phyloP scores from a whole-genome alignment of 1,140 invertebrate species.

The Brachionus manjavacas region DNA sequence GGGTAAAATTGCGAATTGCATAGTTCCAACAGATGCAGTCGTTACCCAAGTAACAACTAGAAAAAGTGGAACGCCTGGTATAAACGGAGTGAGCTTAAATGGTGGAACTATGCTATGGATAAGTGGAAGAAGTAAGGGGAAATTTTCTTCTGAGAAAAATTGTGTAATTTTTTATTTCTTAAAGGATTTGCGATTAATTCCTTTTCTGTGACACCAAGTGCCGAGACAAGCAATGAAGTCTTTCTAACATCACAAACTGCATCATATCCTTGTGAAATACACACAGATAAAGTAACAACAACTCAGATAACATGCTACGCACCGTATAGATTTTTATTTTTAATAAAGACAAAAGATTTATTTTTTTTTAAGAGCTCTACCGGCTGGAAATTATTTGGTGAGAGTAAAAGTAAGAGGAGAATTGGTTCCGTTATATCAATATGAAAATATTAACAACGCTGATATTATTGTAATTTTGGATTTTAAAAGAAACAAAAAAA shows the following conservation, averaged over 20 bases:
- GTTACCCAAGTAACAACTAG: not conserved
- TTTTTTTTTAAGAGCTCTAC: not conserved
- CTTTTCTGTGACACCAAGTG: not conserved
- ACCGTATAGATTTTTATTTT: constrained; percentile 13
- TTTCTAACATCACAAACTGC: not conserved
- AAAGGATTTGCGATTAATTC: constrained; percentile 2
- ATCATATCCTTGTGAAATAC: constrained; percentile 9
- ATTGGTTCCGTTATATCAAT: constrained; percentile 37
- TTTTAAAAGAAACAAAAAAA: not conserved
- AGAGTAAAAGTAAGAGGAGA: constrained; percentile 17
- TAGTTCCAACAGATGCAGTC: constrained; percentile 19
- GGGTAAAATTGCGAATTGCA: not conserved
- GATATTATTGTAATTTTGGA: not conserved
- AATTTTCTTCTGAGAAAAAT: not conserved
- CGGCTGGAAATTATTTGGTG: not conserved
- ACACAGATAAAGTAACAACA: constrained; percentile 20
- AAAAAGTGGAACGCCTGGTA: not conserved
- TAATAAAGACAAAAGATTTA: too few species aligned
- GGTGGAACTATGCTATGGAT: constrained; percentile 29
- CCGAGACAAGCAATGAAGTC: not conserved
- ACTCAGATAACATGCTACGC: constrained; percentile 24
- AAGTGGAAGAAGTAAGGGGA: not conserved
- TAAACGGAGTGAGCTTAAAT: not conserved
- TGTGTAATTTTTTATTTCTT: not conserved
- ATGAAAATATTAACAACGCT: not conserved